Base-by-base conservation (phyloP, 2,113 vertebrate species). In the Chaenogobius annularis region DNA sequence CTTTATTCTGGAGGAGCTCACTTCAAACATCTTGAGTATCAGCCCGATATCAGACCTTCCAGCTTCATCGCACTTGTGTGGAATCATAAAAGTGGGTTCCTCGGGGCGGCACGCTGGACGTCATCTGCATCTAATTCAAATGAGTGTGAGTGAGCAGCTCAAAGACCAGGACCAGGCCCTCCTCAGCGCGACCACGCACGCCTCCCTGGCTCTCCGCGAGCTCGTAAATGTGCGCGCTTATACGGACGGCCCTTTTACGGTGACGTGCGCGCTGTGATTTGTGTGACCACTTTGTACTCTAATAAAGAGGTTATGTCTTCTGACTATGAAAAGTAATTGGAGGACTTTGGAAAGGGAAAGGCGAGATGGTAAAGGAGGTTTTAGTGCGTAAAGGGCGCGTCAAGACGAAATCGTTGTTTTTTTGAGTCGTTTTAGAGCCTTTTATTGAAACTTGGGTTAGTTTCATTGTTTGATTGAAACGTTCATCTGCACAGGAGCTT, bases 81-180 rank as follows among this genome's bases (percentile, higher is more conserved):
- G 19, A n/a, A n/a, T 52, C 15, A n/a, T 46, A 3, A 48, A 14
- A 17, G 17, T 48, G 19, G 7, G 17, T 52, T 8, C n/a, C 7
- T n/a, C 1, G 19, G 48, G 17, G 17, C 48, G 19, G 17, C 50
- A 10, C 19, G 10, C n/a, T n/a, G 50, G n/a, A 54, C n/a, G 26
- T 61, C 89, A 87, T 74, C 79, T 69, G 68, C 72, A 78, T 59
- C 56, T 92, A 89, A 93, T 91, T 93, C 89, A 91, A 92, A 89
- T 54, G 72, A 71, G 63, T 69, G 90, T 90, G 82, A 83, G 20
- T 58, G 26, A 13, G 26, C 58, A 61, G 26, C 14, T 61, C 2
- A 46, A 31, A 31, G 26, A 4, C 2, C 26, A 4, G 26, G 26
- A 31, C 26, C 2, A 31, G 26, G 26, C 26, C 26, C 26, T 31